A percentile compares a stretch with the other conserved stretches of the same genome.
Conservation (phyloP, 2,113 vertebrate species). For the Bolborhynchus lineola region DNA sequence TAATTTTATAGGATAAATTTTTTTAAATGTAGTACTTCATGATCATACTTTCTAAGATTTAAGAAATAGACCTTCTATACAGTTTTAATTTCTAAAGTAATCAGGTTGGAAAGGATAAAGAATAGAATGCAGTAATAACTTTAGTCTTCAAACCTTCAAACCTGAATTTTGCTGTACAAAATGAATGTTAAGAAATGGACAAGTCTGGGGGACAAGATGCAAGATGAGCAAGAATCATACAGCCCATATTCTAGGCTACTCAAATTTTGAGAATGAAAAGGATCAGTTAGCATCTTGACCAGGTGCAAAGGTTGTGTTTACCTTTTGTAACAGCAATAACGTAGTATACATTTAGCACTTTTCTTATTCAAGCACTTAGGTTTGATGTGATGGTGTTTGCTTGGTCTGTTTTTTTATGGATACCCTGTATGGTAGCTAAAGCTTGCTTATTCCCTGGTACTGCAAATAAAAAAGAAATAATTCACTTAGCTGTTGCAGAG, state of each 20-base stretch:
- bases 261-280: not conserved
- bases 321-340: not conserved
- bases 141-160: not conserved
- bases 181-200: not conserved
- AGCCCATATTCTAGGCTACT: not conserved
- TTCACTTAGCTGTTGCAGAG: not conserved
- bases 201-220: not conserved
- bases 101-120: not conserved
- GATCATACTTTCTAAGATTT: not conserved
- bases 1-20: constrained; percentile 8
- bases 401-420: not conserved
- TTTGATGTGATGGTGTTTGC: not conserved
- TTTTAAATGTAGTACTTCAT: not conserved
- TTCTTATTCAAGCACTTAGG: not conserved
- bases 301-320: not conserved
- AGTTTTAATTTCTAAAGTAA: not conserved
- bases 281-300: not conserved
- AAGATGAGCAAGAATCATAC: not conserved
- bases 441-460: not conserved
- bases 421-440: not conserved
- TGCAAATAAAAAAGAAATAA: not conserved
- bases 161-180: not conserved
- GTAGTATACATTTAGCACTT: not conserved
- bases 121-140: not conserved
- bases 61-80: not conserved